Base-by-base conservation (phyloP, 2,797 vertebrate genomes). In the Coccyzus lansbergi region DNA sequence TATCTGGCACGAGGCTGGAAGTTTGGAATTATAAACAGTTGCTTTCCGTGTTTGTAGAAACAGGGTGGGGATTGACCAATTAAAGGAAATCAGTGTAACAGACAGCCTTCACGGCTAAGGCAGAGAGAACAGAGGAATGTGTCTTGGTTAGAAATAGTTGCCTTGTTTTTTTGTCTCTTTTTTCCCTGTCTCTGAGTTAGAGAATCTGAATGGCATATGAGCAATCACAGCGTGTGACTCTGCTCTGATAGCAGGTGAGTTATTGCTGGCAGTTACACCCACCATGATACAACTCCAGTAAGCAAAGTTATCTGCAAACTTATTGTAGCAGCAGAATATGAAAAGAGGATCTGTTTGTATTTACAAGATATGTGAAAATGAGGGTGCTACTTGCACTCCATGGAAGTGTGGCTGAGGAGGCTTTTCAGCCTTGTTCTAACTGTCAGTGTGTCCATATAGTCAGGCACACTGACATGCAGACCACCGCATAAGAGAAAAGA, bases 201-300 rank as follows among this genome's bases (percentile, higher is more conserved):
- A 58, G 68, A 36, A 70, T 79, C 70, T 65, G 79, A 93, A 75
- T 26, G 4, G 70, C 76, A 42, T 76, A 93, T 90, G 84, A 95
- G 88, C 94, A 87, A 88, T 87, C 90, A 42, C 88, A 92, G 92
- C 88, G 85, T 94, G 93, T 94, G 91, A 95, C 82, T 86, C 21
- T 80, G 72, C 92, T 95, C 52, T 0, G 2, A 75, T 62, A 68
- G 72, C 83, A 87, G 64, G 29, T 28, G 19, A 85, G 78, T 58
- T 80, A 91, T 72, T 83, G 86, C 90, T 84, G 82, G 67, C 71
- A 85, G 63, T 92, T 94, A 90, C 81, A 87, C 86, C 81, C 88
- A 84, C 86, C 46, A 9, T 15, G 86, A 77, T 83, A 48, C 44
- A 44, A 77, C 86, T 80, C 67, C 80, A 90, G 83, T 52, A 75